phyloP scores from a whole-genome alignment of 2,888 invertebrate species.

The Chymomyza amoena region DNA sequence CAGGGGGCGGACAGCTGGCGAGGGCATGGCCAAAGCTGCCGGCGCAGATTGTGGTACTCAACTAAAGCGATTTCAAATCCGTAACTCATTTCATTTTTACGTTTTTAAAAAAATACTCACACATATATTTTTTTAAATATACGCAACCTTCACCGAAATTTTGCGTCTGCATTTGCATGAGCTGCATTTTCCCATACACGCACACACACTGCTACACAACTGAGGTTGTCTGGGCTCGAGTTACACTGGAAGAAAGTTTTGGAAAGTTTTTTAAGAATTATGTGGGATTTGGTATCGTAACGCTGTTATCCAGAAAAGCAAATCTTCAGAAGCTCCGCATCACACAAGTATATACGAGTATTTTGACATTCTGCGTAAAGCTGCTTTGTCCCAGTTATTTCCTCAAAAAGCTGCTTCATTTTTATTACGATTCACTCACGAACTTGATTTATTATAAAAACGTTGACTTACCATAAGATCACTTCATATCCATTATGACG shows the following conservation, averaged over 20 bases:
- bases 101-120: constrained; percentile 4
- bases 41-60: constrained; percentile 67
- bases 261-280: background rate
- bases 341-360: too few species aligned
- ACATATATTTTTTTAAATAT: background rate
- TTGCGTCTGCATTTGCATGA: constrained; percentile 24
- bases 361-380: too few species aligned
- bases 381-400: too few species aligned
- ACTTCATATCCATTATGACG: too few species aligned
- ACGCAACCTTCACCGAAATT: constrained; percentile 59
- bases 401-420: too few species aligned
- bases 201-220: constrained; percentile 5
- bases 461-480: too few species aligned
- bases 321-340: too few species aligned
- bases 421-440: too few species aligned
- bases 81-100: constrained; percentile 67
- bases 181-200: constrained; percentile 52
- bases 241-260: background rate
- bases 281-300: too few species aligned
- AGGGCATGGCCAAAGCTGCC: constrained; percentile 28
- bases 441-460: too few species aligned
- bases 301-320: too few species aligned
- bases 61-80: constrained; percentile 74
- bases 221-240: background rate
- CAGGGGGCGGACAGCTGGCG: background rate